Evolutionary conservation across 1,140 invertebrate genomes (phyloP).

Genomic region (Bilobella aurantiaca): DNA sequence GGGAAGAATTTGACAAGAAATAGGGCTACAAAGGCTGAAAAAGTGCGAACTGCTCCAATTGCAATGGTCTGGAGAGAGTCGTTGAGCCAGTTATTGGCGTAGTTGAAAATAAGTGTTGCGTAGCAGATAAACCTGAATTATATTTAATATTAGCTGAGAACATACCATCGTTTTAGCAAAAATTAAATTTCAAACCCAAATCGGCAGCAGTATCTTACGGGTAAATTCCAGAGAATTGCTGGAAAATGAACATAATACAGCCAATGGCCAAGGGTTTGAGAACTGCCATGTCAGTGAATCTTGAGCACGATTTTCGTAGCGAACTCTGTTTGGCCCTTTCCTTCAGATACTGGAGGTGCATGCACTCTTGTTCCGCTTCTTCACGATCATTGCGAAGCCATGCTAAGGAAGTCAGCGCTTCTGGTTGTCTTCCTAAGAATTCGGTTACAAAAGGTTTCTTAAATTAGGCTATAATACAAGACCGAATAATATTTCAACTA

Average conservation of each 20-base stretch:
- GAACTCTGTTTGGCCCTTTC: constrained; percentile 36
- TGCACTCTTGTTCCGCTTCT: constrained; percentile 39
- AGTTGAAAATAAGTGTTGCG: constrained; percentile 50
- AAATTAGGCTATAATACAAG: too few species aligned
- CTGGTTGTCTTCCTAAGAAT: constrained; percentile 41
- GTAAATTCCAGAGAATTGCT: constrained; percentile 66
- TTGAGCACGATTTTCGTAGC: constrained; percentile 39
- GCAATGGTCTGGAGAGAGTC: constrained; percentile 33
- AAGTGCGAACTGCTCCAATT: constrained; percentile 32
- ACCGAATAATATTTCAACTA: too few species aligned
- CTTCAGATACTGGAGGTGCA: constrained; percentile 46
- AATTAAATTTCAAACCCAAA: too few species aligned
- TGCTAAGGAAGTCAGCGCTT: constrained; percentile 40
- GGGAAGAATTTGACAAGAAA: constrained; percentile 42
- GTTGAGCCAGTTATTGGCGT: constrained; percentile 34
- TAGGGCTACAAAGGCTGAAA: constrained; percentile 33
- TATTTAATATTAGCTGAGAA: too few species aligned
- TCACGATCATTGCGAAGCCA: constrained; percentile 40
- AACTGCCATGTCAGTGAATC: constrained; percentile 42
- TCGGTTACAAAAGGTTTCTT: too few species aligned
- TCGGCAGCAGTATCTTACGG: too few species aligned
- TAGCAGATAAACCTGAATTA: constrained; percentile 70
- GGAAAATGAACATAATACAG: constrained; percentile 58
- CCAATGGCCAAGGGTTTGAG: constrained; percentile 56
- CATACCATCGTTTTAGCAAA: too few species aligned